A percentile compares a stretch with the other conserved stretches of the same genome.
Evolutionary conservation across 1,140 invertebrate genomes (phyloP).

Genomic region (Planococcus citri): DNA sequence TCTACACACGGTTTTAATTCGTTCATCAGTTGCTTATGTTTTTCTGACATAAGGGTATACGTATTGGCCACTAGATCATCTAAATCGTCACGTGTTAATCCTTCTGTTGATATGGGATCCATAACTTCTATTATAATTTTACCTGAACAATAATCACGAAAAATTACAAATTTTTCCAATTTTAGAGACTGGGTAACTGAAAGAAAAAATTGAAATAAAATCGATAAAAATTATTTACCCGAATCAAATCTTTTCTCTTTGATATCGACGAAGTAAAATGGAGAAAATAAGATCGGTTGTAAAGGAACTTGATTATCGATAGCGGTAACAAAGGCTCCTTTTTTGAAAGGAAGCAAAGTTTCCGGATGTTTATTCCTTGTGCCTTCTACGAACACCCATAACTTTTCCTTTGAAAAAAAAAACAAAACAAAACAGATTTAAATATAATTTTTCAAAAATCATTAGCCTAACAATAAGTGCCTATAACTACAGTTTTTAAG

Average conservation of each 20-base stretch:
- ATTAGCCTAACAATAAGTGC: no score
- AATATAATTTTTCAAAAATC: no score
- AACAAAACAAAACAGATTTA: no score
- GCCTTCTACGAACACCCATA: slow-evolving; percentile 52
- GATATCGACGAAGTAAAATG: slow-evolving; percentile 48
- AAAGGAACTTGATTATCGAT: slow-evolving; percentile 55
- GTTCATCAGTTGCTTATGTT: neutral
- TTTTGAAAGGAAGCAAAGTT: slow-evolving; percentile 47
- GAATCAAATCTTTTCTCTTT: slow-evolving; percentile 38
- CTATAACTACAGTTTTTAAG: no score
- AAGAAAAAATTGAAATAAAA: no score
- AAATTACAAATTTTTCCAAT: neutral
- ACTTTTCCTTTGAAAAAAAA: slow-evolving; percentile 40
- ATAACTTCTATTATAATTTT: slow-evolving; percentile 63
- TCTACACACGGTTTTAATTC: neutral
- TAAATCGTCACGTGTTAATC: slow-evolving; percentile 56
- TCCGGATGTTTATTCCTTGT: slow-evolving; percentile 37
- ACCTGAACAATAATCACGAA: slow-evolving; percentile 38
- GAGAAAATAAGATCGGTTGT: slow-evolving; percentile 55
- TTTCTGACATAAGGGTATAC: slow-evolving; percentile 42
- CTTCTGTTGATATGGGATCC: slow-evolving; percentile 61
- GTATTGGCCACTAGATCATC: slow-evolving; percentile 53
- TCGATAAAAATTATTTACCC: slow-evolving; percentile 35
- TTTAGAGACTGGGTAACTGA: no score
- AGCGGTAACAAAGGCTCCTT: slow-evolving; percentile 63